Evolutionary conservation across 1,140 invertebrate species (phyloP).

Genomic region (Trichonephila clavipes): DNA sequence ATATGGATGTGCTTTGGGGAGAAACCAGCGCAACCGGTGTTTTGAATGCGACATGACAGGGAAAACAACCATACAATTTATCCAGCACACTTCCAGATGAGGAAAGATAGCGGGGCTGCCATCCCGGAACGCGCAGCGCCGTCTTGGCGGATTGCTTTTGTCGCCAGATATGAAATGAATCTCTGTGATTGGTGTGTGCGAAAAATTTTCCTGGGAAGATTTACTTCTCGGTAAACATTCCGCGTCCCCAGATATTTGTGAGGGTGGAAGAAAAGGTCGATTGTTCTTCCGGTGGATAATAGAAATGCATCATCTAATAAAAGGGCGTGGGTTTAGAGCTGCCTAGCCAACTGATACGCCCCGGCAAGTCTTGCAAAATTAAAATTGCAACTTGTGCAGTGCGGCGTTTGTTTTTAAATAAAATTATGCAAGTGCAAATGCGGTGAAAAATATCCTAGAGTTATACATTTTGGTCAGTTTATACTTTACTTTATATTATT

Average conservation of each 20-base stretch:
- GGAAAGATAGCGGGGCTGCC: constrained; percentile 34
- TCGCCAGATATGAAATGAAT: constrained; percentile 55
- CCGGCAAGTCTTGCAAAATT: background rate
- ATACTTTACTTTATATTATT: too few species aligned
- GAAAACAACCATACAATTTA: constrained; percentile 51
- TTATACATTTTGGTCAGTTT: too few species aligned
- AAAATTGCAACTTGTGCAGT: too few species aligned
- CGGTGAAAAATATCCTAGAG: too few species aligned
- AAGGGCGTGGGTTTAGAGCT: background rate
- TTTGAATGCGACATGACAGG: constrained; percentile 17
- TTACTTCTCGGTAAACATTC: background rate
- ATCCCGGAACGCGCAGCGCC: background rate
- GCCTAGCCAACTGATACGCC: background rate
- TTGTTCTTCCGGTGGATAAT: background rate
- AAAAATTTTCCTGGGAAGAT: constrained; percentile 25
- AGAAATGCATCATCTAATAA: background rate
- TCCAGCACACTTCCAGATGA: constrained; percentile 22
- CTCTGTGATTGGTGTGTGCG: background rate
- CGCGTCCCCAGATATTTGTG: background rate
- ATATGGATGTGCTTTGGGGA: constrained; percentile 17
- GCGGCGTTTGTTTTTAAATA: too few species aligned
- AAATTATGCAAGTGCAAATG: too few species aligned
- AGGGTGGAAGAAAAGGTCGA: background rate
- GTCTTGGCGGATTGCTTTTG: background rate
- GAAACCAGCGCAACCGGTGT: constrained; percentile 40